A percentile compares a stretch with the other conserved stretches of the same genome.
Conservation (phyloP, 2,797 vertebrate genomes). For the Acrossocheilus wenchowensis region DNA sequence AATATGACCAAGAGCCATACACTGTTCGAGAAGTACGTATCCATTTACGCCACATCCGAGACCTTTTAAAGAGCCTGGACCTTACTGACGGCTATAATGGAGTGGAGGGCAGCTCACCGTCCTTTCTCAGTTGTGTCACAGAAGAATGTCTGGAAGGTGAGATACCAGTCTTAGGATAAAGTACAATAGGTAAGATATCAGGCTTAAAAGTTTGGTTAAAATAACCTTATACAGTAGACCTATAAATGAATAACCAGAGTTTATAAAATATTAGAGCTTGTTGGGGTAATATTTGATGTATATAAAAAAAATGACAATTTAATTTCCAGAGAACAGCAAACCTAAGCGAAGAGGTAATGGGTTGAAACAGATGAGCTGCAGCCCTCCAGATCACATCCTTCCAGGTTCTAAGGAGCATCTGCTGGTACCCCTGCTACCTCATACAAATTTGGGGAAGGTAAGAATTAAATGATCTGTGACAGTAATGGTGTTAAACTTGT, state of each 20-base stretch:
- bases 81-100: conserved; percentile 91
- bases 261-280: background rate
- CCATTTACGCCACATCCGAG: conserved; percentile 89
- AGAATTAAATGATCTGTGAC: background rate
- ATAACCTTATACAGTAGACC: background rate
- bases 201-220: background rate
- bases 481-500: background rate
- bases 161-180: background rate
- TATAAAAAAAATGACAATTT: background rate
- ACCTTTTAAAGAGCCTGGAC: conserved; percentile 93
- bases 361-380: conserved; percentile 82
- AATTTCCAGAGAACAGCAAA: conserved; percentile 58
- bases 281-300: background rate
- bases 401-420: conserved; percentile 88
- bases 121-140: conserved; percentile 88
- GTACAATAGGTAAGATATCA: conserved; percentile 71
- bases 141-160: conserved; percentile 84
- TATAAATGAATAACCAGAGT: background rate
- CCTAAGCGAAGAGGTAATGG: conserved; percentile 81
- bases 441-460: conserved; percentile 90
- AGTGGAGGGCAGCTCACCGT: conserved; percentile 88
- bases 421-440: conserved; percentile 85
- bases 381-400: conserved; percentile 88
- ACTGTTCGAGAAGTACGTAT: conserved; percentile 90
- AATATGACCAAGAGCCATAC: conserved; percentile 82